These are phyloP conservation scores for Eurytemora carolleeae DNA, from an alignment of 1,140 invertebrate genomes.

Conservation along the genomic window DNA sequence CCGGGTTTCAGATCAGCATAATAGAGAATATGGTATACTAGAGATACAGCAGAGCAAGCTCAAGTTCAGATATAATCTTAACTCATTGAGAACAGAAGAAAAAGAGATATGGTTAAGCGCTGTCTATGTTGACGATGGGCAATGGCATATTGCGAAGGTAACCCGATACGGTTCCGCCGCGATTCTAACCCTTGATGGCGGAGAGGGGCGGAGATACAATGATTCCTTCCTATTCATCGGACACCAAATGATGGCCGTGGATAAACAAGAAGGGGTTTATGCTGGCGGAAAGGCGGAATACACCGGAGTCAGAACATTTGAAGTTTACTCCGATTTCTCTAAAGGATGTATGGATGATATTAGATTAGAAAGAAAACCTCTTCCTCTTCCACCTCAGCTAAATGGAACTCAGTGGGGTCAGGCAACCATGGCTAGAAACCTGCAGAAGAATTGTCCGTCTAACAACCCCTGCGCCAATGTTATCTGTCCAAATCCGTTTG, in stretches of 20 bases:
- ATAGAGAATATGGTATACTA: conserved; percentile 77
- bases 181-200: conserved; percentile 78
- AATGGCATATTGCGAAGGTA: conserved; percentile 78
- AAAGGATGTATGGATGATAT: conserved; percentile 54
- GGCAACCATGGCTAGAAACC: conserved; percentile 69
- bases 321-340: conserved; percentile 74
- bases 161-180: conserved; percentile 72
- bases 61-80: conserved; percentile 77
- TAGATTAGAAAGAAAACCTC: conserved; percentile 68
- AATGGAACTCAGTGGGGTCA: conserved; percentile 85
- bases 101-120: conserved; percentile 70
- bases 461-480: conserved; percentile 82
- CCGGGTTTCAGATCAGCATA: conserved; percentile 76
- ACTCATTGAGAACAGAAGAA: conserved; percentile 68
- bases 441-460: conserved; percentile 72
- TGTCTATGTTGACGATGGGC: conserved; percentile 77
- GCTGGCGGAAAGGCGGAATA: conserved; percentile 87
- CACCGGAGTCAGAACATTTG: conserved; percentile 69
- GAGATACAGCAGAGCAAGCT: conserved; percentile 76
- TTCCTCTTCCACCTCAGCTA: conserved; percentile 74
- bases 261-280: conserved; percentile 83
- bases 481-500: conserved; percentile 73
- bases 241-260: conserved; percentile 73
- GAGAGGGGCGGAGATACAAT: conserved; percentile 80
- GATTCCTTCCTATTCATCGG: conserved; percentile 76